phyloP scores from a whole-genome alignment of 2,888 invertebrate species.

The Tortricodes alternella region DNA sequence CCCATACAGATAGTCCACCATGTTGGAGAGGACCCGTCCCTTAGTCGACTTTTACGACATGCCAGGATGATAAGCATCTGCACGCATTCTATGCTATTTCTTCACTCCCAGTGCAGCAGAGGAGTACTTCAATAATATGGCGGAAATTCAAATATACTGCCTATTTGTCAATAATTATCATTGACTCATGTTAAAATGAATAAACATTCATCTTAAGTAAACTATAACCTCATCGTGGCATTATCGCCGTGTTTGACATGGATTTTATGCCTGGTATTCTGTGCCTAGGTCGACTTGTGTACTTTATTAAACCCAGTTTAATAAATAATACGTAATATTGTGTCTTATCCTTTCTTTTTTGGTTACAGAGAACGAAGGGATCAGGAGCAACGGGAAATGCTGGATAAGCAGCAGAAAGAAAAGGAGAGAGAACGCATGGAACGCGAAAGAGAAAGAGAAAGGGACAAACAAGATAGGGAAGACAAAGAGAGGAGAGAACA shows the following conservation, averaged over 20 bases:
- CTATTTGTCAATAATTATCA: slow-evolving; percentile 8
- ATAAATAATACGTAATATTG: neutral
- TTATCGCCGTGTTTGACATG: slow-evolving; percentile 11
- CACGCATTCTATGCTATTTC: no score
- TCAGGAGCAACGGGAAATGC: slow-evolving; percentile 82
- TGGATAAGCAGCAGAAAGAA: slow-evolving; percentile 87
- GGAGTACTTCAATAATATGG: neutral
- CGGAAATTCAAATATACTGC: neutral
- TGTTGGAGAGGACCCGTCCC: no score
- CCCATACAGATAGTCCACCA: no score
- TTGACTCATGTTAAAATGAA: slow-evolving; percentile 6
- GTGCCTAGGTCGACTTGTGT: neutral
- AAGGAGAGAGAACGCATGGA: slow-evolving; percentile 85
- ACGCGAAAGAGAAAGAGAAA: slow-evolving; percentile 81
- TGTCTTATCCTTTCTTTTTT: slow-evolving; percentile 38
- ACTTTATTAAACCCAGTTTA: neutral
- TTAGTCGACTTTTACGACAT: no score
- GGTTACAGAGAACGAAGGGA: slow-evolving; percentile 74
- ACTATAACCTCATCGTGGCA: slow-evolving; percentile 18
- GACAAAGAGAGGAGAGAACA: slow-evolving; percentile 84
- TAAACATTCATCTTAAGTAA: slow-evolving; percentile 5
- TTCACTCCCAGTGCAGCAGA: no score
- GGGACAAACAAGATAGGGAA: slow-evolving; percentile 79
- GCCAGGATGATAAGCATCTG: no score
- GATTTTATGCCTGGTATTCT: slow-evolving; percentile 3